Percentiles rank a stretch among this genome's conserved stretches.
Conservation (phyloP, 2,113 vertebrate species). For the Lethenteron reissneri region DNA sequence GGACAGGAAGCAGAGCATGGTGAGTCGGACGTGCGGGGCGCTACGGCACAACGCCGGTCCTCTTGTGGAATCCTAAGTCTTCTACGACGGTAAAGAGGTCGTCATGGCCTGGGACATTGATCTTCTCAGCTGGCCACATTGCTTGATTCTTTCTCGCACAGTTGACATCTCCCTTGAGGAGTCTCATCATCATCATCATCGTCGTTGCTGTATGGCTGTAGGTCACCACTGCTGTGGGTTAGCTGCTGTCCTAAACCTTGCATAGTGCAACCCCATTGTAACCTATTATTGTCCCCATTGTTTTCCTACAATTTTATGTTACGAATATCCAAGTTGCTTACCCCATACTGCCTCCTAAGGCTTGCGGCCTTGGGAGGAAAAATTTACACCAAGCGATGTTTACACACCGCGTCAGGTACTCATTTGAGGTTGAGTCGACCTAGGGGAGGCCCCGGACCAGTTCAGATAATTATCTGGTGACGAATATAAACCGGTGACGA, state of each 20-base stretch:
- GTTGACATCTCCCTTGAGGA: background rate
- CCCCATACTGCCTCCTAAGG: too few species aligned
- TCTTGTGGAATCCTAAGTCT: too few species aligned
- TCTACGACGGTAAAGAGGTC: background rate
- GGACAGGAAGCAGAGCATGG: conserved; percentile 91
- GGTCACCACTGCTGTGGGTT: too few species aligned
- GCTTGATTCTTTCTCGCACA: background rate
- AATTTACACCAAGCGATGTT: too few species aligned
- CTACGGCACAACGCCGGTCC: background rate
- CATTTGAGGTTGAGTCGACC: background rate
- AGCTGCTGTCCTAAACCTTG: too few species aligned
- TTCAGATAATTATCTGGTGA: background rate
- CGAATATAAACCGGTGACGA: background rate
- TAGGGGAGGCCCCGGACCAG: background rate
- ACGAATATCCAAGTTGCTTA: too few species aligned
- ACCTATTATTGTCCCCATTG: too few species aligned
- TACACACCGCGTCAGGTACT: too few species aligned
- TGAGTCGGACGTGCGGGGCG: conserved; percentile 24
- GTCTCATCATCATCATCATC: background rate
- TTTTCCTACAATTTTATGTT: too few species aligned
- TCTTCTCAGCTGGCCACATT: background rate
- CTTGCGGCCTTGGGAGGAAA: too few species aligned
- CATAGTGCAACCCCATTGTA: too few species aligned
- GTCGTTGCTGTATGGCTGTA: too few species aligned
- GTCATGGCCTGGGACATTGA: background rate